A percentile compares a stretch with the other conserved stretches of the same genome.
Evolutionary conservation across 2,888 invertebrate species (phyloP).

Genomic region (Physocephala rufipes): DNA sequence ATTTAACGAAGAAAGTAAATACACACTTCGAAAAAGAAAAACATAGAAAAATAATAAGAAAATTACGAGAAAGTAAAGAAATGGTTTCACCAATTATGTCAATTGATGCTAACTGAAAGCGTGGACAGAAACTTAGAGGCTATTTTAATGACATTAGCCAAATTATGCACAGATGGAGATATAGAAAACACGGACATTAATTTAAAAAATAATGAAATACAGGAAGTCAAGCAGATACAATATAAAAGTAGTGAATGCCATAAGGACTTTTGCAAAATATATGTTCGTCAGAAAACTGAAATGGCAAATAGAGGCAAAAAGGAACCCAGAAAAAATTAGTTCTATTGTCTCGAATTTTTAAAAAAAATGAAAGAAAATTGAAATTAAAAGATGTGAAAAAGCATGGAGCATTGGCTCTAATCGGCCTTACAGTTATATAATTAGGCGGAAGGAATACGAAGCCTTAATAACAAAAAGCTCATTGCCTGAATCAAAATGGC

Average conservation of each 20-base stretch:
- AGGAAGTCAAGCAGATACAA: background rate
- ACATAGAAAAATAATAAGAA: background rate
- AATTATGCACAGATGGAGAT: background rate
- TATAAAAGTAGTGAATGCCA: background rate
- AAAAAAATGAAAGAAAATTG: no score
- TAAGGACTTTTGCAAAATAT: background rate
- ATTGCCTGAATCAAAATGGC: no score
- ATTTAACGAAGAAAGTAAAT: slow-evolving; percentile 3
- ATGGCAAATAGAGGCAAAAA: background rate
- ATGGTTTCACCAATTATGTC: background rate
- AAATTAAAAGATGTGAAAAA: no score
- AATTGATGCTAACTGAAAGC: background rate
- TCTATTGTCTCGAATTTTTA: background rate
- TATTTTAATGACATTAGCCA: slow-evolving; percentile 1
- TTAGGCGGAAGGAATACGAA: no score
- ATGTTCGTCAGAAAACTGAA: background rate
- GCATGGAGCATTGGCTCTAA: no score
- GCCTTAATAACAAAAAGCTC: no score
- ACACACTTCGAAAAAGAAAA: background rate
- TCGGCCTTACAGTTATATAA: no score
- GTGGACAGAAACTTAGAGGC: background rate
- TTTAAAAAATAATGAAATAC: background rate
- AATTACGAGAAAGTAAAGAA: background rate
- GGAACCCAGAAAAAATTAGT: background rate
- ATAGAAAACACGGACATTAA: background rate